These are phyloP conservation scores for Scrobipalpa atriplicella DNA, from an alignment of 2,888 invertebrate species.

Conservation along the genomic window DNA sequence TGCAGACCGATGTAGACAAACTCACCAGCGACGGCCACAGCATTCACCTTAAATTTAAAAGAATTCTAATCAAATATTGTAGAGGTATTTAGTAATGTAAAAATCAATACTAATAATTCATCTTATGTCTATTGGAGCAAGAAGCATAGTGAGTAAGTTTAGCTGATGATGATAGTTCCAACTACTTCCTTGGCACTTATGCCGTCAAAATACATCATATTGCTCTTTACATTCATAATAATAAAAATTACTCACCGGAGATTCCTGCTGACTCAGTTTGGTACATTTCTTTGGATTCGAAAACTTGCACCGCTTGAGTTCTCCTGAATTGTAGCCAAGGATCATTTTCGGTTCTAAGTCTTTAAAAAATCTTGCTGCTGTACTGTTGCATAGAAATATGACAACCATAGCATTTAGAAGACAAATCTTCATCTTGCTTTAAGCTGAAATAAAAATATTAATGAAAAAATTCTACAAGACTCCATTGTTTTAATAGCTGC, in stretches of 20 bases:
- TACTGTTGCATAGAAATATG: background rate
- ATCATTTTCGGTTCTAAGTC: background rate
- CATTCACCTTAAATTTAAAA: too few relatives aligned
- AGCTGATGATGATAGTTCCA: too few relatives aligned
- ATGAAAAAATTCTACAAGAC: background rate
- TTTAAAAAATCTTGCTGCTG: background rate
- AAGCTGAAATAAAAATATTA: background rate
- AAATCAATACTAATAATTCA: too few relatives aligned
- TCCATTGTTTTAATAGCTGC: too few relatives aligned
- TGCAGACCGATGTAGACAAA: constrained; percentile 22
- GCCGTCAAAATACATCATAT: too few relatives aligned
- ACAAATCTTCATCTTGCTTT: background rate
- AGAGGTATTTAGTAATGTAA: too few relatives aligned
- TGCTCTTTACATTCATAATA: too few relatives aligned
- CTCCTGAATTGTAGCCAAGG: constrained; percentile 15
- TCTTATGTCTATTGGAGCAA: too few relatives aligned
- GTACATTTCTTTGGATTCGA: constrained; percentile 8
- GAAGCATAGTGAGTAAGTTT: too few relatives aligned
- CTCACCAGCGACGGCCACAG: constrained; percentile 22
- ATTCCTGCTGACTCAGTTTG: background rate
- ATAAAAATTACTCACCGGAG: background rate
- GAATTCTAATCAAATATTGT: too few relatives aligned
- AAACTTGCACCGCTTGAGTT: constrained; percentile 18
- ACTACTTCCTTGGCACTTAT: too few relatives aligned
- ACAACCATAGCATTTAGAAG: background rate